phyloP scores from a whole-genome alignment of 2,888 invertebrate species.

The Melolontha melolontha region DNA sequence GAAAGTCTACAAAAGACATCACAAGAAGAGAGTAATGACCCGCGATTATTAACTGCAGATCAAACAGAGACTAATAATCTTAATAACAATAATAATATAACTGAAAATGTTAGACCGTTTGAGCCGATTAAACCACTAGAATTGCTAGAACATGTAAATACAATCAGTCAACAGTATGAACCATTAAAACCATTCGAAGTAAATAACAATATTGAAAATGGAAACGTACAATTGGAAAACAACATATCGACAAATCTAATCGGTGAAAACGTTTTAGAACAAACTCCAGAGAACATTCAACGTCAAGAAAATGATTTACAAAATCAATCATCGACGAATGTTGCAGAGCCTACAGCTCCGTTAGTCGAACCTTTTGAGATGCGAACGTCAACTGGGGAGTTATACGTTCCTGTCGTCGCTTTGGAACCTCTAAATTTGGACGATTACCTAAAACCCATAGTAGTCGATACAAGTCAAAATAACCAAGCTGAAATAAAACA shows the following conservation, averaged over 20 bases:
- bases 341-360: slow-evolving; percentile 15
- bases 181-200: slow-evolving; percentile 24
- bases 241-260: not conserved
- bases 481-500: slow-evolving; percentile 65
- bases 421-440: slow-evolving; percentile 43
- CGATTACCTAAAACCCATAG: slow-evolving; percentile 53
- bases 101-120: slow-evolving; percentile 10
- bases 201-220: slow-evolving; percentile 2
- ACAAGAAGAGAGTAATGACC: too few relatives aligned
- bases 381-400: slow-evolving; percentile 37
- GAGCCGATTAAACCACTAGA: slow-evolving; percentile 35
- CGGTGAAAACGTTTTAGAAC: not conserved
- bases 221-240: not conserved
- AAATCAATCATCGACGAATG: not conserved
- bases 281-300: not conserved
- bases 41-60: too few relatives aligned
- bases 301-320: not conserved
- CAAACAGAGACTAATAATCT: too few relatives aligned
- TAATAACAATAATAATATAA: not conserved
- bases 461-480: slow-evolving; percentile 31
- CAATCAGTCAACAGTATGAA: slow-evolving; percentile 22
- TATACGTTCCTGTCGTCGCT: slow-evolving; percentile 42
- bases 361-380: slow-evolving; percentile 33
- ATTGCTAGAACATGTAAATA: slow-evolving; percentile 29
- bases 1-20: not conserved